Base-by-base conservation (phyloP, 1,140 invertebrate genomes). In the Holcopasites calliopsidis region DNA sequence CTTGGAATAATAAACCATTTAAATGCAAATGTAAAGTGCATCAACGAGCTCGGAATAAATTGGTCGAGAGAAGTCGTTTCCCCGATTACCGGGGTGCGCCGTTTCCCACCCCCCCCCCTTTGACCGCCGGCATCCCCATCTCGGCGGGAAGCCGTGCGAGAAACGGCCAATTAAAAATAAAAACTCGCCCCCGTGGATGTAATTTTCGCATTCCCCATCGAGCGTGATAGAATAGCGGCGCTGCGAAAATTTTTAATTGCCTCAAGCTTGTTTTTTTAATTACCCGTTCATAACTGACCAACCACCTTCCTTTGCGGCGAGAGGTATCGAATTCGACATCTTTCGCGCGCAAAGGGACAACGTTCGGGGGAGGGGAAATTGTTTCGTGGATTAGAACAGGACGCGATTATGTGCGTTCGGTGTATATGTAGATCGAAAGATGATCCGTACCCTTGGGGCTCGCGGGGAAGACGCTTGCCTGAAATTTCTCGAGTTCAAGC, bases 11-110 rank as follows among this genome's bases (percentile, higher is more conserved):
- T 74, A 74, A 74, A 74, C 38, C 40, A 74, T 74, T 44, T 57
- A 73, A 73, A 73, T 73, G 71, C 49, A 73, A 73, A 73, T 72
- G 58, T 21, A 62, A 54, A 72, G 52, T 44, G 50, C 50, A 55
- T 3, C 61, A n/a, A 55, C 28, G 40, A 57, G 52, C 38, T 55
- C 31, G 11, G 50, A 74, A 74, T 74, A 66, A 74, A 74, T 74
- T 74, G 71, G 13, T 44, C 50, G 61, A 38, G n/a, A n/a, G 28
- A 55, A 44, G 50, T 66, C 61, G 38, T 38, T 57, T 44, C 16
- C n/a, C 69, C 50, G 61, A 74, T 74, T 74, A 74, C 50, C 13
- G n/a, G 28, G 44, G 23, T 21, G 21, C 49, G 49, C 13, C 52
- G 52, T 5, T 54, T 18, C 44, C 16, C 44, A n/a, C n/a, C n/a